Conservation (phyloP, 2,113 vertebrate genomes). For the Noturus placidus region DNA sequence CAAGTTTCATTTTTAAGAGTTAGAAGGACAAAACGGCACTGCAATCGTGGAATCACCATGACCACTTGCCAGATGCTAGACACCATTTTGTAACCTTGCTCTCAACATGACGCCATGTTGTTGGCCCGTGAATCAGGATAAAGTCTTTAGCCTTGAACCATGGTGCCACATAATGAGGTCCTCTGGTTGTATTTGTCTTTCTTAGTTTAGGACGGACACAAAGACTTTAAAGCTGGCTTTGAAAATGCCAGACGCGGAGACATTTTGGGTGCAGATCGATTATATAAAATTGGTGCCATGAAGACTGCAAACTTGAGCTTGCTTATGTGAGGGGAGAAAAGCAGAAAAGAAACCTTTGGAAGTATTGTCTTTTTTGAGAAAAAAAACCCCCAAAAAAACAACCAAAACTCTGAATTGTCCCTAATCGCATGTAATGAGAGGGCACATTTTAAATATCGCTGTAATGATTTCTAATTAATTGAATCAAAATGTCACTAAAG, state of each 20-base stretch:
- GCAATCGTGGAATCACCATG: background rate
- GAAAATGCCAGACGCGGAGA: constrained; percentile 54
- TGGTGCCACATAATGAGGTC: constrained; percentile 46
- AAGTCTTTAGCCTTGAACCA: constrained; percentile 48
- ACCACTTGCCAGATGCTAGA: background rate
- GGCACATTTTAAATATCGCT: constrained; percentile 2
- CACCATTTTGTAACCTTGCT: constrained; percentile 8
- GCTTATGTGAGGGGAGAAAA: constrained; percentile 18
- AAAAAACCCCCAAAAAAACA: background rate
- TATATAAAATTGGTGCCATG: constrained; percentile 38
- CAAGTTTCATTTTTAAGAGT: no score
- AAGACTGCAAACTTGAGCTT: constrained; percentile 46
- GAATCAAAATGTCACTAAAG: constrained; percentile 33
- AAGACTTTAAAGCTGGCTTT: constrained; percentile 37
- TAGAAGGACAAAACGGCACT: background rate
- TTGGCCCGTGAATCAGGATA: constrained; percentile 51
- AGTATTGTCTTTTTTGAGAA: constrained; percentile 15
- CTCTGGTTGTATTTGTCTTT: constrained; percentile 40
- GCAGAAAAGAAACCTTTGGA: constrained; percentile 17
- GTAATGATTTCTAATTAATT: constrained; percentile 48
- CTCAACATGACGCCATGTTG: constrained; percentile 33
- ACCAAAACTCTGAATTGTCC: constrained; percentile 21
- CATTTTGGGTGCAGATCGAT: constrained; percentile 50
- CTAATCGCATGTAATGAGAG: constrained; percentile 7
- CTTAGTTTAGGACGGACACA: constrained; percentile 31